Percentiles rank a stretch among this genome's conserved stretches.
These are phyloP conservation scores for Parauchenoglanis ngamensis DNA, from an alignment of 2,797 vertebrate species.

Conservation along the genomic window DNA sequence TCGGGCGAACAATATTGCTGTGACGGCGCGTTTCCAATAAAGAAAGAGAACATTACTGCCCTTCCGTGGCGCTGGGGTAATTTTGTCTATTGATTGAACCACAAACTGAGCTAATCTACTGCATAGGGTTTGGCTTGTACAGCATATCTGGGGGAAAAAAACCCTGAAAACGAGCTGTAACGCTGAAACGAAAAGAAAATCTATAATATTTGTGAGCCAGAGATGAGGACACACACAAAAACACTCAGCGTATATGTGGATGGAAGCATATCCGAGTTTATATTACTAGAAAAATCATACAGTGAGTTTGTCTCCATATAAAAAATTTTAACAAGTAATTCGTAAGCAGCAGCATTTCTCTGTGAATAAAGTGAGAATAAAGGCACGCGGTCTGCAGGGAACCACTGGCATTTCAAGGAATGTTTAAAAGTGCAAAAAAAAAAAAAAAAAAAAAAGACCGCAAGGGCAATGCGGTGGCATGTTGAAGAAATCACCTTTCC, in stretches of 20 bases:
- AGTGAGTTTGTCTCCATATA: neutral
- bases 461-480: slow-evolving; percentile 24
- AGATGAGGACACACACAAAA: neutral
- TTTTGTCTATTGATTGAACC: slow-evolving; percentile 73
- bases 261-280: neutral
- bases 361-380: neutral
- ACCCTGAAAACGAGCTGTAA: slow-evolving; percentile 32
- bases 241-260: too few species aligned
- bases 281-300: neutral
- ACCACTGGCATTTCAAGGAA: slow-evolving; percentile 3
- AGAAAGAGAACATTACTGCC: slow-evolving; percentile 69
- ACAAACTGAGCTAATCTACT: slow-evolving; percentile 65
- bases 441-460: neutral
- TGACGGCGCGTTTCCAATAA: slow-evolving; percentile 71
- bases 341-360: neutral
- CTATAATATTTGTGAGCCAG: neutral
- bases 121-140: slow-evolving; percentile 54
- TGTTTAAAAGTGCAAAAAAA: neutral
- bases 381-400: neutral
- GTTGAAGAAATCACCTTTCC: slow-evolving; percentile 33
- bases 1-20: slow-evolving; percentile 68
- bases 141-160: slow-evolving; percentile 41
- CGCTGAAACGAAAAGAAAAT: slow-evolving; percentile 46
- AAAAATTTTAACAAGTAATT: neutral
- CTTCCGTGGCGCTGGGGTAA: slow-evolving; percentile 68